These are phyloP conservation scores for Limonius californicus DNA, from an alignment of 1,140 invertebrate species.

Conservation along the genomic window DNA sequence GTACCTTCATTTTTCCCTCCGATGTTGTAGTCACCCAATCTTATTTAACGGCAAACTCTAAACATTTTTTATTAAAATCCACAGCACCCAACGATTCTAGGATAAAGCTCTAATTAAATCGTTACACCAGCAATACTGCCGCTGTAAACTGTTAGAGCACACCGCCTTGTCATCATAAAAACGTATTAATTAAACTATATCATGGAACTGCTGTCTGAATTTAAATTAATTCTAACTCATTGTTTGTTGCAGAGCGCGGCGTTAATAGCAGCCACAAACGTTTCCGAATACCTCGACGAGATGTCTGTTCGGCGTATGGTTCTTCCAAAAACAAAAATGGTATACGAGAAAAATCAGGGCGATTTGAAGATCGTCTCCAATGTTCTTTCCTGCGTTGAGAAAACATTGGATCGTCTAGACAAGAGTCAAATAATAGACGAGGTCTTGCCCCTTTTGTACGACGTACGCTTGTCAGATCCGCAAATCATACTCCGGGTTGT, in stretches of 20 bases:
- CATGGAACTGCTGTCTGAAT: too few species aligned
- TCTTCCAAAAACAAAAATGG: constrained; percentile 79
- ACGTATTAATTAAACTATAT: too few species aligned
- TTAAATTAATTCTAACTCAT: too few species aligned
- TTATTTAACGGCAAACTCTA: too few species aligned
- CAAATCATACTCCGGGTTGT: constrained; percentile 74
- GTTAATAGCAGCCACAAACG: constrained; percentile 80
- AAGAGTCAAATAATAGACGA: constrained; percentile 87
- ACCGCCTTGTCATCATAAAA: too few species aligned
- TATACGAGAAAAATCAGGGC: constrained; percentile 81
- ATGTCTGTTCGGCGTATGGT: constrained; percentile 76
- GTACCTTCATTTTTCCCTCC: too few species aligned
- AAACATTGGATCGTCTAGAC: constrained; percentile 78
- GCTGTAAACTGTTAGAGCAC: too few species aligned
- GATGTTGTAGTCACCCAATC: too few species aligned
- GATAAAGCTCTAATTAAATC: too few species aligned
- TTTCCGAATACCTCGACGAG: constrained; percentile 82
- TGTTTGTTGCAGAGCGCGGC: constrained; percentile 75
- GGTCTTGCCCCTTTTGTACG: constrained; percentile 85
- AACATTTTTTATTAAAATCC: too few species aligned
- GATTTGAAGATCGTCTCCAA: constrained; percentile 75
- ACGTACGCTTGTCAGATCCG: constrained; percentile 82
- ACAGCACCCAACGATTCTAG: too few species aligned
- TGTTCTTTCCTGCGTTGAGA: constrained; percentile 72
- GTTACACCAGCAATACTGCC: too few species aligned